Base-by-base conservation (phyloP, 1,140 invertebrate species). In the Penaeus japonicus region DNA sequence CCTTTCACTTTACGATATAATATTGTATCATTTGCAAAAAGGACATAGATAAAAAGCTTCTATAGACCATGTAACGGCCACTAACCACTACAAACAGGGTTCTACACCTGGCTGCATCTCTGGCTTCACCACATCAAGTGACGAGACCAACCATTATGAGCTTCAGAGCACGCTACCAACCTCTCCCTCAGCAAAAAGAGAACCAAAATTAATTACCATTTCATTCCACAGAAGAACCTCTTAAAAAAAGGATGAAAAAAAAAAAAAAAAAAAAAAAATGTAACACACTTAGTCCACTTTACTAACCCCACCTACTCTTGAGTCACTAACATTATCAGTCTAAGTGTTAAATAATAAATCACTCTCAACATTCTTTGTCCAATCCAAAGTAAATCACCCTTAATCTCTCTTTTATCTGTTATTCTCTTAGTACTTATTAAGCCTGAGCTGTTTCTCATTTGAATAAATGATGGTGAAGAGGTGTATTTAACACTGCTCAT, bases 91-190 rank as follows among this genome's bases (percentile, higher is more conserved):
- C 20, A 20, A 79, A 79, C 39, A 79, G 22, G 47, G 39, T 20
- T 39, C 24, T 53, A 53, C 17, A 79, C 78, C 84, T 79, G 84
- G 84, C n/a, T 65, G 55, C 84, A 80, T 53, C 77, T 86, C 84
- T 80, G 84, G 84, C 35, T 78, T 79, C 47, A 54, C 75, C 75
- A 86, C 47, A 73, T 15, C 27, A 73, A 18, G 35, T 30, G 27
- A 73, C 27, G 35, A 73, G 70, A 32, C 35, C 27, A 73, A 30
- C 27, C 70, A 73, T 73, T 73, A 73, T 73, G 35, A 73, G 70
- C 70, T 73, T 73, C n/a, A n/a, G 15, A 47, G 10, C 47, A 15
- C 47, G 15, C 47, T 47, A 12, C 7, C 47, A 7, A 47, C 47
- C 47, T 47, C 47, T 7, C 15, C 47, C 47, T 47, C 10, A 47